These are phyloP conservation scores for Bombyx mori DNA, from an alignment of 1,140 invertebrate genomes.

Conservation along the genomic window DNA sequence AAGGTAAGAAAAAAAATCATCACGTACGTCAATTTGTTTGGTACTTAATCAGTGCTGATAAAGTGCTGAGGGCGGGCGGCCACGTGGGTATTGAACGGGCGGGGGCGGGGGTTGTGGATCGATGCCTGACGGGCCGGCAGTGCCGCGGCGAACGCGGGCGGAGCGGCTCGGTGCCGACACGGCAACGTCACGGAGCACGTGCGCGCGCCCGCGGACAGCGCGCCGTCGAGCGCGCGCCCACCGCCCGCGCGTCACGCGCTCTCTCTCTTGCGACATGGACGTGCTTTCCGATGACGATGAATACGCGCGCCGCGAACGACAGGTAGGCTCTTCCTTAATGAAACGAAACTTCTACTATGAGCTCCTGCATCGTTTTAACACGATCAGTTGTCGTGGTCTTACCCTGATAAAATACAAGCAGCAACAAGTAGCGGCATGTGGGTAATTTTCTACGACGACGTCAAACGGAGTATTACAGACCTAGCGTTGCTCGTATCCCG, in stretches of 20 bases:
- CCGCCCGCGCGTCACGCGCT: constrained; percentile 28
- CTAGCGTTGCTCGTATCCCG: constrained; percentile 21
- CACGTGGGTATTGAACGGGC: constrained; percentile 25
- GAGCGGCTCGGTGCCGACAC: constrained; percentile 48
- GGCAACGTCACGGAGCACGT: constrained; percentile 50
- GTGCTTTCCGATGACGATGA: constrained; percentile 66
- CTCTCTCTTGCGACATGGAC: constrained; percentile 42
- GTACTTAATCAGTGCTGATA: constrained; percentile 1
- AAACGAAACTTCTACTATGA: constrained; percentile 5
- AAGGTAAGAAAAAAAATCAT: no score
- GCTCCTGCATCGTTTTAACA: constrained; percentile 6
- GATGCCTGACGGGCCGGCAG: constrained; percentile 36
- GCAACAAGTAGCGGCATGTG: constrained; percentile 51
- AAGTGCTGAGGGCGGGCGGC: constrained; percentile 17
- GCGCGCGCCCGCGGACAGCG: constrained; percentile 50
- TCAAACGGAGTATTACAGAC: constrained; percentile 31
- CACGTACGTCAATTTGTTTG: no score
- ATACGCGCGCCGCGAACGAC: constrained; percentile 48
- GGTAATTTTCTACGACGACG: constrained; percentile 37
- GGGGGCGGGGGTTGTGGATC: constrained; percentile 37
- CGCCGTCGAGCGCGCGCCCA: constrained; percentile 46
- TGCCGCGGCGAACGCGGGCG: constrained; percentile 57
- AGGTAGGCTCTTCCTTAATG: constrained; percentile 35
- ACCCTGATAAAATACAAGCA: constrained; percentile 10
- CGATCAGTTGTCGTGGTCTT: constrained; percentile 7